Evolutionary conservation across 1,140 invertebrate genomes (phyloP).

Genomic region (Drosophila lacertosa): DNA sequence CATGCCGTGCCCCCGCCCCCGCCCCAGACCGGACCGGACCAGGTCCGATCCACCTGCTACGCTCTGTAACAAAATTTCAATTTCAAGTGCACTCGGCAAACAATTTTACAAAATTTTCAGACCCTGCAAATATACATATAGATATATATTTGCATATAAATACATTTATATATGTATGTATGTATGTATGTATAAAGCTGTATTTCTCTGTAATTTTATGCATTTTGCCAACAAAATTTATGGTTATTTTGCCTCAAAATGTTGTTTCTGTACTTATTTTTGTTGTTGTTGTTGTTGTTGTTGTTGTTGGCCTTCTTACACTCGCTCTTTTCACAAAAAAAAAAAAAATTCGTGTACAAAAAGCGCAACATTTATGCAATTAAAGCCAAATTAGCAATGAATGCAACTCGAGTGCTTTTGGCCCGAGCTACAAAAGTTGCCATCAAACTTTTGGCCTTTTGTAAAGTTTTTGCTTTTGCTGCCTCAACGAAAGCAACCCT

Average conservation of each 20-base stretch:
- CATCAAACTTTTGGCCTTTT: constrained; percentile 81
- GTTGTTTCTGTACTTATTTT: constrained; percentile 22
- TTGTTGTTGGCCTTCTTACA: constrained; percentile 14
- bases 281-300: constrained; percentile 16
- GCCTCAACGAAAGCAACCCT: constrained; percentile 24
- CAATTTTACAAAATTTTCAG: constrained; percentile 70
- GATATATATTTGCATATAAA: constrained; percentile 11
- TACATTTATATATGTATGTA: constrained; percentile 38
- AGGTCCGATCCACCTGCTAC: neutral
- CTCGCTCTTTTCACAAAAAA: constrained; percentile 39
- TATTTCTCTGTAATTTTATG: constrained; percentile 44
- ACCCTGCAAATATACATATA: constrained; percentile 46
- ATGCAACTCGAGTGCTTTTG: constrained; percentile 77
- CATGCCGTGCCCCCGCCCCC: neutral
- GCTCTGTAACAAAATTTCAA: constrained; percentile 68
- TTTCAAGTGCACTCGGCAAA: constrained; percentile 74
- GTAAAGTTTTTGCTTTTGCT: constrained; percentile 70
- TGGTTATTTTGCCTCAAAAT: constrained; percentile 43
- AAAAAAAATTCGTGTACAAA: constrained; percentile 66
- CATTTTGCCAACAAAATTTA: constrained; percentile 66
- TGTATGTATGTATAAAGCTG: neutral
- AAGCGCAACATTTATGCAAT: constrained; percentile 82
- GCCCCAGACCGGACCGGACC: neutral
- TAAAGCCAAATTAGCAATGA: constrained; percentile 82
- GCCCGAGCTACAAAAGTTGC: constrained; percentile 71